These are phyloP conservation scores for Megaceryle alcyon DNA, from an alignment of 2,797 vertebrate genomes.

Conservation along the genomic window DNA sequence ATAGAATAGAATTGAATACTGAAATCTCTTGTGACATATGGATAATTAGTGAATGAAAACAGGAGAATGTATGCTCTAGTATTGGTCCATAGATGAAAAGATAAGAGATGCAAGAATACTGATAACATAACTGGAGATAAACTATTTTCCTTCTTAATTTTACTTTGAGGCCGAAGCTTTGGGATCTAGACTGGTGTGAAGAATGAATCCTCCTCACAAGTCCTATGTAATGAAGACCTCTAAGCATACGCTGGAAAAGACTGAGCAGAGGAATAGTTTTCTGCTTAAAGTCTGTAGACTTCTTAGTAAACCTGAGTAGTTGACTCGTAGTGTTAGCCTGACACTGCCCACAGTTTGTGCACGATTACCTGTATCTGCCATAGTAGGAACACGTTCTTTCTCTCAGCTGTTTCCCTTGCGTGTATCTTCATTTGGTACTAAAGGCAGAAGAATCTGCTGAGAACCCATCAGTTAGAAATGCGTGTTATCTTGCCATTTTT, in stretches of 20 bases:
- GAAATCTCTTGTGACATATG: background rate
- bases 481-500: background rate
- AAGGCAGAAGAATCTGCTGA: background rate
- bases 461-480: background rate
- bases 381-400: background rate
- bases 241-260: background rate
- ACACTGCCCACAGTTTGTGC: background rate
- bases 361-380: background rate
- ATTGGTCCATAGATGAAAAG: background rate
- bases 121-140: background rate
- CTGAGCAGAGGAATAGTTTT: background rate
- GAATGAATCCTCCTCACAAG: slow-evolving; percentile 9
- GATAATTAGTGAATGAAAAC: background rate
- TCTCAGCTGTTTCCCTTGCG: background rate
- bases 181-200: background rate
- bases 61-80: background rate
- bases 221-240: background rate
- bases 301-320: background rate
- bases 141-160: slow-evolving; percentile 23
- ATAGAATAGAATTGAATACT: background rate
- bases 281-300: background rate
- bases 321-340: background rate
- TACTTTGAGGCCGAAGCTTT: slow-evolving; percentile 15
- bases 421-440: background rate
- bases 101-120: background rate